Base-by-base conservation (phyloP, 2,888 invertebrate species). In the Apotomis betuletana region DNA sequence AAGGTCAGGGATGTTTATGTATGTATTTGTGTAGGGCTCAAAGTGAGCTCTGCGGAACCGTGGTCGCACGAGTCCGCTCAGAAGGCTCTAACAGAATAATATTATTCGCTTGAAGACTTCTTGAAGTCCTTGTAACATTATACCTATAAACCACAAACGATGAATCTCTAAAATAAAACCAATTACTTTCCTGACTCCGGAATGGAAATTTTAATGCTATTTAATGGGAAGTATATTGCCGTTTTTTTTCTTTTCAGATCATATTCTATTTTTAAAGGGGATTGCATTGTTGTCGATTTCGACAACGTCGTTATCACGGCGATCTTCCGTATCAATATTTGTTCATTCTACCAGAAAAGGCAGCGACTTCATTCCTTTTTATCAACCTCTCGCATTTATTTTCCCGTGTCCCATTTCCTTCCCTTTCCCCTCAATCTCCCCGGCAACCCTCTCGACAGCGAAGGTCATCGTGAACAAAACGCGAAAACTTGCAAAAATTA, bases 401-500 rank as follows among this genome's bases (percentile, higher is more conserved):
- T 55, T 65, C 55, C 65, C 65, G 55, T 46, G 55, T 65, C 57
- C 65, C 65, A 46, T 65, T 52, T 38, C 52, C 62, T 65, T 46
- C 65, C 65, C 27, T 65, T 52, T 38, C 52, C 62, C 51, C 58
- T 63, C 52, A n/a, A 52, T 52, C 55, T 64, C 64, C 27, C 27
- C 36, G 27, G 8, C 46, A 65, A 57, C 65, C 59, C 59, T 15
- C 65, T 59, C 70, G 27, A 61, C 61, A 15, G 55, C 61, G 62
- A 67, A 71, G 71, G 67, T 62, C 71, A 62, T 38, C 55, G 15
- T 55, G 15, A 61, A 46, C 61, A 51, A 67, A 71, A 67, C 71
- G 67, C 55, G 51, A 44, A 67, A 71, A 67, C 61, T 71, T 71
- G 67, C 71, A 71, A 71, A 70, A 71, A 71, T 71, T 71, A 67